Base-by-base conservation (phyloP, 2,797 vertebrate species). In the Scarus forsteni region DNA sequence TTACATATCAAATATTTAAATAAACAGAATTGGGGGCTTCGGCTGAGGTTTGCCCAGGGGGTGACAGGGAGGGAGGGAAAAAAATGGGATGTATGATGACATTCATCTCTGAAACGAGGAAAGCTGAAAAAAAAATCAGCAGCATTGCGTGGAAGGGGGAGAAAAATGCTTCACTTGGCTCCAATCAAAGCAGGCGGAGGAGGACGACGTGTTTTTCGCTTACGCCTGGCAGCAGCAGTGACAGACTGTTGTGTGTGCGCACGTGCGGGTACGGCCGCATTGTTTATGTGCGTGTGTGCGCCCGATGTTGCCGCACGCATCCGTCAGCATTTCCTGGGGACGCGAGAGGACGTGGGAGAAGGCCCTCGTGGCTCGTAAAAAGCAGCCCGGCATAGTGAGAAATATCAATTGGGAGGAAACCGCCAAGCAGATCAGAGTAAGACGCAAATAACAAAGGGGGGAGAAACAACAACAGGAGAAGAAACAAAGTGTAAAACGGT, bases 1-100 rank as follows among this genome's bases (percentile, higher is more conserved):
- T 93, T 93, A 89, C 91, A 93, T 93, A 93, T 94, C 89, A 92
- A 93, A 94, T 93, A 94, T 94, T 94, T 94, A 94, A 94, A 94
- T 94, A 94, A 93, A 94, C 91, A 89, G 85, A 90, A 89, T 85
- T 54, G 63, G 76, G 71, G 85, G 79, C 62, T 77, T 81, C 39
- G 61, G 83, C 70, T 77, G 86, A 87, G 83, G 84, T 89, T 87
- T 80, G 83, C 86, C 84, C 36, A 27, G 44, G 8, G 80, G 81
- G 84, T 77, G 70, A 75, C 50, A 16, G 55, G 75, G 74, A 65
- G 75, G 54, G 61, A 15, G 66, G 69, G 73, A 65, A 73, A 48
- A 74, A 77, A 74, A 75, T 49, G 64, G 81, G 73, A 70, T 72
- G 77, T 83, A 89, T 87, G 87, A 87, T 86, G 88, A 88, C 79